Evolutionary conservation across 2,888 invertebrate species (phyloP), one percentile per base, ranked within the genome.

Genomic region (Drosophila helvetica): DNA sequence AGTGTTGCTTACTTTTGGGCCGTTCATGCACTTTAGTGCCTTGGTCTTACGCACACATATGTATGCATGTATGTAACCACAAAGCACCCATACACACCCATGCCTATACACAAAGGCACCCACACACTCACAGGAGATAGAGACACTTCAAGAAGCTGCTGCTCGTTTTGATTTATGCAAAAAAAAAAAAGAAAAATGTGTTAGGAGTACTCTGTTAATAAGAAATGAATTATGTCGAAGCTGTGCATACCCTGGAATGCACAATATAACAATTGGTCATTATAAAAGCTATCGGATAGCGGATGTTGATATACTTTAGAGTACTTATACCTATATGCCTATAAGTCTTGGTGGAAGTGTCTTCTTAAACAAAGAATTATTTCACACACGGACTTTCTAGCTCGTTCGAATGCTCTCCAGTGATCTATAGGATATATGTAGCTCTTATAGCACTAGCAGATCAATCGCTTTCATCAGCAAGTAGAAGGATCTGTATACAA

Each of bases 121-220:
- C 30, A 50, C 22, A 3, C 22, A 30, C 19, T 19, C 27, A 19
- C 59, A 48, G 46, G 25, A 56, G 45, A 17, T 43, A 64, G 22
- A 51, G 61, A 65, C 70, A 74, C 74, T 78, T 82, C 43, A 53
- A 71, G 59, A 53, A 71, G 59, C 42, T 51, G 19, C 51, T 43
- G 47, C 59, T 80, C 55, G 63, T 68, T 78, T 72, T 86, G 81
- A 86, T 82, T 82, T 82, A 84, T 69, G 69, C 61, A 50, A 33
- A 25, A 60, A 47, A 8, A 22, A 22, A 19, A 2, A 19, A 22
- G 2, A 5, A 22, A 22, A 65, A 38, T 77, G 64, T 62, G 51
- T 63, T 38, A 38, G 38, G n/a, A 38, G 38, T 3, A 15, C 15
- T 38, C 38, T 15, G 0, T 7, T 38, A n/a, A 7, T 6, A n/a